phyloP scores from a whole-genome alignment of 2,888 invertebrate genomes.

The Microchrysa polita region DNA sequence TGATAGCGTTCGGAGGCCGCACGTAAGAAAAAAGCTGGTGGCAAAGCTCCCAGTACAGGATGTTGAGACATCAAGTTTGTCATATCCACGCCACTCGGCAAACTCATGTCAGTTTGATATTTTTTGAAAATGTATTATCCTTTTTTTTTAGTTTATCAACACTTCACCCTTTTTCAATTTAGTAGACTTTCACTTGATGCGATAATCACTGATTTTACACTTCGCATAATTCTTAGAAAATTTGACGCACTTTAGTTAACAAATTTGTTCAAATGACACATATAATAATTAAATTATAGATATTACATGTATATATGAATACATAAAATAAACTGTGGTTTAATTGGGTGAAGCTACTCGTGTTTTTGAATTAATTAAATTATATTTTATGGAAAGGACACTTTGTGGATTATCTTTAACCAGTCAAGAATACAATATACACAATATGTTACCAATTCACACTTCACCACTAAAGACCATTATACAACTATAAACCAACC shows the following conservation, averaged over 20 bases:
- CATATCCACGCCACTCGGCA: slow-evolving; percentile 87
- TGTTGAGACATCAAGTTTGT: slow-evolving; percentile 86
- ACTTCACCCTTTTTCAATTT: slow-evolving; percentile 10
- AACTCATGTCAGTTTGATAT: slow-evolving; percentile 70
- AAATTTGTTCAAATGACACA: not conserved
- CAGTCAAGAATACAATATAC: not conserved
- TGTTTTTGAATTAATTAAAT: not conserved
- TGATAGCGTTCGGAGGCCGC: slow-evolving; percentile 93
- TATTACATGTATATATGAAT: not conserved
- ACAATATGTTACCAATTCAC: not conserved
- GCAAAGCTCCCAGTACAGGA: slow-evolving; percentile 82
- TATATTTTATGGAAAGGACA: not conserved
- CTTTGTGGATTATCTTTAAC: not conserved
- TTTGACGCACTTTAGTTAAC: not conserved
- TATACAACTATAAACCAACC: slow-evolving; percentile 32
- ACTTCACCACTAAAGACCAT: not conserved
- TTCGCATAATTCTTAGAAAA: no score
- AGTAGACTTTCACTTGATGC: no score
- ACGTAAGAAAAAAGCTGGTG: slow-evolving; percentile 87
- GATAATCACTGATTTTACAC: no score
- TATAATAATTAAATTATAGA: not conserved
- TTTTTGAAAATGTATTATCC: not conserved
- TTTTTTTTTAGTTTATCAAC: not conserved
- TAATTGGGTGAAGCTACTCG: no score
- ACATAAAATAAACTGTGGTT: no score